A percentile compares a stretch with the other conserved stretches of the same genome.
phyloP scores from a whole-genome alignment of 1,140 invertebrate species.

The Trialeurodes vaporariorum region DNA sequence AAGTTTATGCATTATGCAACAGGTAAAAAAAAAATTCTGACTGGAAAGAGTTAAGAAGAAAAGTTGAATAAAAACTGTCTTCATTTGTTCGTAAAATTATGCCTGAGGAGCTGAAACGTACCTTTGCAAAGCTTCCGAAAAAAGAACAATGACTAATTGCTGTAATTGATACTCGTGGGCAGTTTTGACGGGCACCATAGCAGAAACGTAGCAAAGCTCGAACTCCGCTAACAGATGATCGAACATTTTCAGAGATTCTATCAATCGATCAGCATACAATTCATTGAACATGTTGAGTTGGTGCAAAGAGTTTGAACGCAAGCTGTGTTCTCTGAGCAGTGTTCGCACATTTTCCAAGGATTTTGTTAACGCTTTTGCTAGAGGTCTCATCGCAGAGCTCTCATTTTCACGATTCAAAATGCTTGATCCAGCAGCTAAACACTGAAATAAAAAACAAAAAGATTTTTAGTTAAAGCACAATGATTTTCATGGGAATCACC shows the following conservation, averaged over 20 bases:
- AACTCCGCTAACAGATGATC: slow-evolving; percentile 84
- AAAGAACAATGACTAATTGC: slow-evolving; percentile 90
- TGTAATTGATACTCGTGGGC: slow-evolving; percentile 93
- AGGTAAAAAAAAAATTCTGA: not conserved
- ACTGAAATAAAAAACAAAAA: too few relatives aligned
- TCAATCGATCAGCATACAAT: slow-evolving; percentile 41
- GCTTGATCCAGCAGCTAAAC: slow-evolving; percentile 81
- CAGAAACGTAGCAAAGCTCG: slow-evolving; percentile 94
- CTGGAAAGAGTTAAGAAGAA: not conserved
- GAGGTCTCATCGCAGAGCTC: slow-evolving; percentile 88
- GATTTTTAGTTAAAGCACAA: too few relatives aligned
- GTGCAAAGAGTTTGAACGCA: slow-evolving; percentile 28
- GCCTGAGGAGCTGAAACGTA: slow-evolving; percentile 27
- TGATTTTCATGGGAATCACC: too few relatives aligned
- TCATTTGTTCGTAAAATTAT: not conserved
- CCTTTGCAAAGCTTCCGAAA: slow-evolving; percentile 87
- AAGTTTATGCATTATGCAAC: not conserved
- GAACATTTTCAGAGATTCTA: slow-evolving; percentile 36
- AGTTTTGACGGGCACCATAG: slow-evolving; percentile 97
- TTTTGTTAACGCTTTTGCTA: slow-evolving; percentile 89
- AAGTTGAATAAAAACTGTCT: not conserved
- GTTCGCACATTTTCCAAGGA: slow-evolving; percentile 85
- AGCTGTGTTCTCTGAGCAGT: slow-evolving; percentile 71
- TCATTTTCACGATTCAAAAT: slow-evolving; percentile 94
- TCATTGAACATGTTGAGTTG: slow-evolving; percentile 12